phyloP scores from a whole-genome alignment of 2,888 invertebrate genomes.

The Autographa gamma region DNA sequence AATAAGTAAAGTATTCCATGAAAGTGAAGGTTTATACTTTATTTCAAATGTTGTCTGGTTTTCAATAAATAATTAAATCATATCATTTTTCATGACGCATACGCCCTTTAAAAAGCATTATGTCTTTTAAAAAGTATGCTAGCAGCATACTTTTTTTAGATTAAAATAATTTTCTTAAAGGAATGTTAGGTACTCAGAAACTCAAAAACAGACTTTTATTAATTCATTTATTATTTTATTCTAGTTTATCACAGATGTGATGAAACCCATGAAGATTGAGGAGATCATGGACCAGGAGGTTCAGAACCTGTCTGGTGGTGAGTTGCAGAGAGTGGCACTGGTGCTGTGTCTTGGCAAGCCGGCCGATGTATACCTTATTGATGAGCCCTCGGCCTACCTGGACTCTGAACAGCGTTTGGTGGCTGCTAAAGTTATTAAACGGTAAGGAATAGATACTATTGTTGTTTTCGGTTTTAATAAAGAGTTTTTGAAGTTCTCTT shows the following conservation, averaged over 20 bases:
- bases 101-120: too few relatives aligned
- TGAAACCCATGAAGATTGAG: constrained; percentile 99
- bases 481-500: too few relatives aligned
- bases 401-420: constrained; percentile 99
- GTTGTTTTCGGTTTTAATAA: too few relatives aligned
- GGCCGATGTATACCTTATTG: constrained; percentile 99
- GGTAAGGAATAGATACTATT: constrained; percentile 85
- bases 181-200: too few relatives aligned
- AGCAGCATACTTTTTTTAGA: too few relatives aligned
- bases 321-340: constrained; percentile 98
- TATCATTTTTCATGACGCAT: too few relatives aligned
- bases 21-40: too few relatives aligned
- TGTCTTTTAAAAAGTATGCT: too few relatives aligned
- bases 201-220: background rate
- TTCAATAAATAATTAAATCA: too few relatives aligned
- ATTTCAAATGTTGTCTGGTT: too few relatives aligned
- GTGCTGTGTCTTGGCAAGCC: constrained; percentile 99
- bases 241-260: constrained; percentile 98
- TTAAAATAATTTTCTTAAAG: too few relatives aligned
- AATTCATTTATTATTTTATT: constrained; percentile 35
- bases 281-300: constrained; percentile 99
- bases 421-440: constrained; percentile 99
- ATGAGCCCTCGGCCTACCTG: constrained; percentile 99
- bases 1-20: too few relatives aligned
- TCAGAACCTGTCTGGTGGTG: constrained; percentile 99